Evolutionary conservation across 2,113 vertebrate species (phyloP).

Genomic region (Muntiacus muntjak): DNA sequence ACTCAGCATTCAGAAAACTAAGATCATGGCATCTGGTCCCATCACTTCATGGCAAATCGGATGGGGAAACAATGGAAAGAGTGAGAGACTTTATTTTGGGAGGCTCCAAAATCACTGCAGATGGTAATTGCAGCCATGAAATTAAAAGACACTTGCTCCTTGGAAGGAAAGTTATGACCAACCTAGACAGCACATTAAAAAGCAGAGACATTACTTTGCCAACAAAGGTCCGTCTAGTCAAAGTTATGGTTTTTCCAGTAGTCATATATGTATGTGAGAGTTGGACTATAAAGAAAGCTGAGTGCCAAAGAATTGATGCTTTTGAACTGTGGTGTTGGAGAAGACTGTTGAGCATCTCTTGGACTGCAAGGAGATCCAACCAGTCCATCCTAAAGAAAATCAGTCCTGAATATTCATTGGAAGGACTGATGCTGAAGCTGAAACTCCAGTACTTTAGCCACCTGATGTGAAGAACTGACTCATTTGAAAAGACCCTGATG

Average conservation of each 20-base stretch:
- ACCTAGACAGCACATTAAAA: neutral
- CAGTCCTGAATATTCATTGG: neutral
- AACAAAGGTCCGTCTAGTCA: neutral
- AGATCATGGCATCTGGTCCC: neutral
- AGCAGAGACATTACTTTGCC: neutral
- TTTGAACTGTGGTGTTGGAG: neutral
- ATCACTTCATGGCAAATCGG: neutral
- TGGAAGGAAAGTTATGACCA: neutral
- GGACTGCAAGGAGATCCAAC: neutral
- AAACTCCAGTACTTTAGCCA: neutral
- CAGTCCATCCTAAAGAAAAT: neutral
- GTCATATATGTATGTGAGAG: neutral
- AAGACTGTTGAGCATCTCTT: neutral
- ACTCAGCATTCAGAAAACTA: neutral
- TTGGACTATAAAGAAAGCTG: neutral
- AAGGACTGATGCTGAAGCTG: neutral
- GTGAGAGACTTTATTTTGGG: neutral
- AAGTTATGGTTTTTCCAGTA: neutral
- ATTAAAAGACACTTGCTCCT: neutral
- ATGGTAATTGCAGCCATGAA: neutral
- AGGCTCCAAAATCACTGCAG: neutral
- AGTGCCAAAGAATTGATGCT: neutral
- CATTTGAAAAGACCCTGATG: neutral
- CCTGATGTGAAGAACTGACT: neutral
- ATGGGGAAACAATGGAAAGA: neutral